Evolutionary conservation across 1,140 invertebrate genomes (phyloP), one percentile per base, ranked within the genome.

Genomic region (Caenorhabditis inopinata): DNA sequence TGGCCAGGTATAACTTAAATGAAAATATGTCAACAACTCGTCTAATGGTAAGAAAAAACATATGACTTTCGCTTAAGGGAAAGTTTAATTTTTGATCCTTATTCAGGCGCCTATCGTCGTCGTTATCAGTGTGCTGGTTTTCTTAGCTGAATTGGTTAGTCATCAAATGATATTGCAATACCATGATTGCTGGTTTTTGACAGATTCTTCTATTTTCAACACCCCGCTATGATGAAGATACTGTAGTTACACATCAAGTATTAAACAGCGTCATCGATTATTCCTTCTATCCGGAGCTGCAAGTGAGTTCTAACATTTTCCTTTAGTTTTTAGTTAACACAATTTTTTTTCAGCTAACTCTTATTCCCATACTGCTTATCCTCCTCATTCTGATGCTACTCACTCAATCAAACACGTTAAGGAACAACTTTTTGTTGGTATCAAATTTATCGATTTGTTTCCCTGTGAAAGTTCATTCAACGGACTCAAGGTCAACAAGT

Each of bases 31-130:
- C 29, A 68, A 68, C 32, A 32, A 68, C 58, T 68, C 5, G 32
- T 68, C 32, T 68, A 18, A 68, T 38, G 58, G 32, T 68, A 68
- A n/a, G n/a, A 42, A 42, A 42, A 5, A 42, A 42, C 38, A 7
- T 42, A 42, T 42, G 25, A 58, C 51, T 32, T 58, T 68, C 32
- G 2, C 12, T 9, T 29, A 32, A 32, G 58, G 58, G 38, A 68
- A 29, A 68, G 29, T 68, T 68, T 38, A 35, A 68, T 68, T 68
- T 68, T 16, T 68, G 58, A 68, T 68, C 58, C 38, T 38, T 29
- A 68, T 68, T 68, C 58, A 68, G 58, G 58, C 32, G 58, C 58
- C 58, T n/a, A 42, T 68, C 32, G 23, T 68, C n/a, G n/a, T 68
- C n/a, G 58, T 68, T 42, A n/a, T 42, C 32, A 18, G 32, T 38